These are phyloP conservation scores for Illadopsis cleaveri DNA, from an alignment of 2,113 vertebrate genomes.

Conservation along the genomic window DNA sequence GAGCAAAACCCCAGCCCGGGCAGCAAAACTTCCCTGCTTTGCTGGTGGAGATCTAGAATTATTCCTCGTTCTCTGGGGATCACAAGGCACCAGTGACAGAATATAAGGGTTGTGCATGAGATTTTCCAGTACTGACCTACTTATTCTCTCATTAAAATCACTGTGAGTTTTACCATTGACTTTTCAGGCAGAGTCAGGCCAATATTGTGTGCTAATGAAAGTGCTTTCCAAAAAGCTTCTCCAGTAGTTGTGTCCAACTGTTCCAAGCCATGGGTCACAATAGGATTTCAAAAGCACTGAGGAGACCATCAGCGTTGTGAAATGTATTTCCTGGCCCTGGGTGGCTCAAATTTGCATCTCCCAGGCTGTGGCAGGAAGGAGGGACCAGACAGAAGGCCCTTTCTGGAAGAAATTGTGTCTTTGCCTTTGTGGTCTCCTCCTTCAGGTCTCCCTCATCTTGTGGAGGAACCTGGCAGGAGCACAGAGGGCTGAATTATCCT, in stretches of 20 bases:
- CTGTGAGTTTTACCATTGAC: conserved; percentile 21
- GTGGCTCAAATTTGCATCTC: conserved; percentile 1
- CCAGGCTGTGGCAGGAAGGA: neutral
- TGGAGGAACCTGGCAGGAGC: neutral
- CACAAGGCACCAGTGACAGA: conserved; percentile 32
- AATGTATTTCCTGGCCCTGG: neutral
- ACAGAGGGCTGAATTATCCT: neutral
- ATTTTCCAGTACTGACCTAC: conserved; percentile 66
- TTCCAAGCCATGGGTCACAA: conserved; percentile 35
- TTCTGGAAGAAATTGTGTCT: neutral
- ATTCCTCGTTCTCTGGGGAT: conserved; percentile 19
- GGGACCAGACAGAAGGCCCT: neutral
- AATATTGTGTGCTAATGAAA: conserved; percentile 58
- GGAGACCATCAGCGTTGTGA: neutral
- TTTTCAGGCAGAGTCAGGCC: conserved; percentile 33
- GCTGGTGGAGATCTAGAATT: neutral
- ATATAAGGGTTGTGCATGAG: conserved; percentile 49
- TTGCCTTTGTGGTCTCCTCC: neutral
- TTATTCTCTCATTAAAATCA: conserved; percentile 64
- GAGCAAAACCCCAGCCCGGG: neutral
- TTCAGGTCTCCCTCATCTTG: neutral
- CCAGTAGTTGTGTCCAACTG: conserved; percentile 17
- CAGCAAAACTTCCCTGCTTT: neutral
- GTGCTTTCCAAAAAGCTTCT: conserved; percentile 45
- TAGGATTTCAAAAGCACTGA: neutral